Evolutionary conservation across 2,888 invertebrate species (phyloP).

Genomic region (Unio delphinus): DNA sequence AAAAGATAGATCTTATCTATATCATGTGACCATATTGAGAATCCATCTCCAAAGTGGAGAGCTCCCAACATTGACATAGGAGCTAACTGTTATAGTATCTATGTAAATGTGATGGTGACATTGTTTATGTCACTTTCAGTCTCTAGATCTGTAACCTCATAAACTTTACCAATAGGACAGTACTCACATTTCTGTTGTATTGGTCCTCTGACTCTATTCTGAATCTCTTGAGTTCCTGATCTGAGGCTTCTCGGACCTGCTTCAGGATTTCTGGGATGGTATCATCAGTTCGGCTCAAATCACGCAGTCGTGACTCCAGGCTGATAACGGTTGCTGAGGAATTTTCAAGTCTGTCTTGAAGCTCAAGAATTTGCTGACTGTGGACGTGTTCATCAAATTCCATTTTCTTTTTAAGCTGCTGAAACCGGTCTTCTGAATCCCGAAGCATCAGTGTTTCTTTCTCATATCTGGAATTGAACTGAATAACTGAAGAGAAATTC

Average conservation of each 20-base stretch:
- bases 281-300: constrained; percentile 46
- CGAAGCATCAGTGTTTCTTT: constrained; percentile 53
- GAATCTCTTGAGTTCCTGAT: constrained; percentile 51
- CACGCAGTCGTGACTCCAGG: constrained; percentile 51
- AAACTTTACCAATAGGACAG: not conserved
- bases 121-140: too few species aligned
- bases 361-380: constrained; percentile 43
- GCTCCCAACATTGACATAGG: too few species aligned
- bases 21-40: too few species aligned
- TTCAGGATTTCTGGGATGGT: constrained; percentile 50
- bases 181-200: constrained; percentile 60
- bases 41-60: too few species aligned
- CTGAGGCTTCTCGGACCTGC: constrained; percentile 56
- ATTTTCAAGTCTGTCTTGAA: constrained; percentile 47
- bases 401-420: constrained; percentile 53
- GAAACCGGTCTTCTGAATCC: constrained; percentile 56
- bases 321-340: constrained; percentile 51
- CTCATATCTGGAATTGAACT: constrained; percentile 48
- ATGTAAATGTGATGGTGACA: too few species aligned
- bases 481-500: not conserved
- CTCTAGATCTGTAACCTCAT: not conserved
- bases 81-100: too few species aligned
- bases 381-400: constrained; percentile 59
- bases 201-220: constrained; percentile 56
- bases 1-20: too few species aligned